Conservation (phyloP, 2,113 vertebrate genomes). For the Archocentrus centrarchus region DNA sequence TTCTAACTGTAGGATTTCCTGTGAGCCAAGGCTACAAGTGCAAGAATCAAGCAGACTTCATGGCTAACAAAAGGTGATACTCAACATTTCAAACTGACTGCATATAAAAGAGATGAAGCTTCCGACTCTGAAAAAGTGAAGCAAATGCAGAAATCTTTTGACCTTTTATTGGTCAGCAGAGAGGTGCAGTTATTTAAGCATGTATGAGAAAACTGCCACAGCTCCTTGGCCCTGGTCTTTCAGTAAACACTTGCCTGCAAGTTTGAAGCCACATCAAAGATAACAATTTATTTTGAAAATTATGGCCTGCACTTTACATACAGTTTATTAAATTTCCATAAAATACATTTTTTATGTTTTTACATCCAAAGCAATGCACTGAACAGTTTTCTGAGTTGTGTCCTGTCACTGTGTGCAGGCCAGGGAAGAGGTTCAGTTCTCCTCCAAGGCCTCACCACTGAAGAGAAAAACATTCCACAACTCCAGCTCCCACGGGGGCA, state of each 20-base stretch:
- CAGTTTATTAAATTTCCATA: too few relatives aligned
- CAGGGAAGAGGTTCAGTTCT: background rate
- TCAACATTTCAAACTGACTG: background rate
- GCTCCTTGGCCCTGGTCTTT: background rate
- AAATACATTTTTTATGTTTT: background rate
- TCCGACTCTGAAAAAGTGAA: background rate
- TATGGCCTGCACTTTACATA: background rate
- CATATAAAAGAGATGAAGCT: background rate
- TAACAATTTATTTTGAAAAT: background rate
- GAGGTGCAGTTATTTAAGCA: background rate
- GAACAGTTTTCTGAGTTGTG: background rate
- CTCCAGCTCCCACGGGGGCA: too few relatives aligned
- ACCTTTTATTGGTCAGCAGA: background rate
- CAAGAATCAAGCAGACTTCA: background rate
- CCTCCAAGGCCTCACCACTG: background rate
- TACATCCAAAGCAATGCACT: background rate
- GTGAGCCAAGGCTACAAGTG: constrained; percentile 39
- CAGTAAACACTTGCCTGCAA: too few relatives aligned
- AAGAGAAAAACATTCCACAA: background rate
- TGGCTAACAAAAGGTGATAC: constrained; percentile 9
- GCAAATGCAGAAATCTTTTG: background rate
- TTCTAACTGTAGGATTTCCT: background rate
- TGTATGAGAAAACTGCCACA: background rate
- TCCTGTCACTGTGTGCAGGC: background rate
- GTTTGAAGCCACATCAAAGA: background rate